Evolutionary conservation across 2,797 vertebrate species (phyloP), one percentile per base, ranked within the genome.

Genomic region (Notolepis coatsorum): DNA sequence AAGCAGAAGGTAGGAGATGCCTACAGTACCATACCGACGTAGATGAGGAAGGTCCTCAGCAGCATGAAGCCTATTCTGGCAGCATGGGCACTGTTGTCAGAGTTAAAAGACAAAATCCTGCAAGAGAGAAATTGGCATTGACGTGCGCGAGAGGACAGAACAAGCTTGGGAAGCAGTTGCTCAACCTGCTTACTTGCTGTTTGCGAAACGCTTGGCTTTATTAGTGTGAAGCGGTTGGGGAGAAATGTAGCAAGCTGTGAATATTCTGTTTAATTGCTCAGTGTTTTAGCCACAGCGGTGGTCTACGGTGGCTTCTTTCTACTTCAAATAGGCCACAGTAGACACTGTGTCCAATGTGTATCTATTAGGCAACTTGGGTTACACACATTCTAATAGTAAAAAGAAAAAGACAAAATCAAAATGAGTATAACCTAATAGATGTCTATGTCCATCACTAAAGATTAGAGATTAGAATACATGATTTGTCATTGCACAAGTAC

Each of bases 1-100:
- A 55, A 28, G 53, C 4, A 28, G 21, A 7, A 10, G 4, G 33
- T 10, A 24, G 21, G 2, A 0, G 17, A 7, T 8, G 18, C 54
- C 23, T 30, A n/a, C n/a, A n/a, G n/a, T n/a, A n/a, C n/a, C n/a
- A n/a, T 25, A 31, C 8, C 24, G 21, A 60, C 39, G 21, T n/a
- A 53, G 74, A 70, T 63, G 25, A 64, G 43, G 61, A 15, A 9
- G 3, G 25, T 0, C 23, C 64, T 75, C 51, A 37, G 52, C 58
- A 23, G 63, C 49, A 59, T 41, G 27, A 61, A 66, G 57, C 7
- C 47, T 23, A 17, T 45, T 39, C 18, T 33, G 13, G 17, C 30
- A 56, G 17, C 41, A 27, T 10, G 7, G 31, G 15, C 23, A 27
- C 50, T 23, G 12, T 33, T 51, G 45, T 33, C 8, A n/a, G n/a